phyloP scores from a whole-genome alignment of 2,113 vertebrate genomes.

The Microtus montanus region DNA sequence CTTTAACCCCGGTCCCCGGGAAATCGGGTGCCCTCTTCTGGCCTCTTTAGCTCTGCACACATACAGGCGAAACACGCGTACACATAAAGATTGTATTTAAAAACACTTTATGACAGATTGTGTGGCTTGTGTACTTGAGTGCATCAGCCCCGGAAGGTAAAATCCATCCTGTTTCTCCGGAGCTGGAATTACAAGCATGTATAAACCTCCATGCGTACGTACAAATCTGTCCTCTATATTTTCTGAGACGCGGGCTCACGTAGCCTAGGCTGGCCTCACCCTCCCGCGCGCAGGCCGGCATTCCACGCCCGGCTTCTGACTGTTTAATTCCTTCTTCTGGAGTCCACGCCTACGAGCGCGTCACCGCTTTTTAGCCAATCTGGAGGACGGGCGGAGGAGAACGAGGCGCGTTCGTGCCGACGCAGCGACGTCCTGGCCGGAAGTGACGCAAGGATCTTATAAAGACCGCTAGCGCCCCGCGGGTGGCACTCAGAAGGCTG shows the following conservation, averaged over 20 bases:
- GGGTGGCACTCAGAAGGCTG: accelerated
- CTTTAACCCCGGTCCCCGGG: neutral
- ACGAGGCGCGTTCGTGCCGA: accelerated
- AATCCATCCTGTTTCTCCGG: neutral
- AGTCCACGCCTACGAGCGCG: accelerated
- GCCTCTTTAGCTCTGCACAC: neutral
- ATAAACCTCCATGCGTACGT: neutral
- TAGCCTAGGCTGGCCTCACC: too few relatives aligned
- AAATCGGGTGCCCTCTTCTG: neutral
- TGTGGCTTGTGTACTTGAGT: neutral
- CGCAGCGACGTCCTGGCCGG: neutral
- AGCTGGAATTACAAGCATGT: too few relatives aligned
- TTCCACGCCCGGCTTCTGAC: neutral
- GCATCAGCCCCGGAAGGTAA: neutral
- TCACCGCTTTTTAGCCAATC: accelerated
- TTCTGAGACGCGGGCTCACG: neutral
- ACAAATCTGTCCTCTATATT: neutral
- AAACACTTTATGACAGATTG: neutral
- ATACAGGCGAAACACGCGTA: neutral
- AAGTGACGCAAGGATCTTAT: slow-evolving; percentile 53
- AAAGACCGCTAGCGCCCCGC: accelerated
- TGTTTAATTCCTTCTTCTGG: neutral
- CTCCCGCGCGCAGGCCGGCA: neutral
- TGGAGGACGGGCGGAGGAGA: accelerated
- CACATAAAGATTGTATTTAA: neutral